Percentiles rank a stretch among this genome's conserved stretches.
Evolutionary conservation across 2,888 invertebrate genomes (phyloP).

Genomic region (Calliphora vomitoria): DNA sequence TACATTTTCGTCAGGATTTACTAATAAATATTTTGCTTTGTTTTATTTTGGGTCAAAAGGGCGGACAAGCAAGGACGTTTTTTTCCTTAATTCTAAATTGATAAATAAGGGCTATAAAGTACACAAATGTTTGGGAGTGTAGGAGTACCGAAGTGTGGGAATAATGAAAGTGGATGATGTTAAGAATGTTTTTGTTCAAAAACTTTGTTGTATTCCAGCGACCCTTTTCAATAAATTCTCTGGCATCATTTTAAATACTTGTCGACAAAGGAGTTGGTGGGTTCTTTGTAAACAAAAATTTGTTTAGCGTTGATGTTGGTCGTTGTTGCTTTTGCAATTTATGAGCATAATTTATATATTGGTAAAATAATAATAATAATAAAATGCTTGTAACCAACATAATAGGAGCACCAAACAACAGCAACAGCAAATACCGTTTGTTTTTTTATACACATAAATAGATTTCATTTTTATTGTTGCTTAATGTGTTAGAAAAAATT

Average conservation of each 20-base stretch:
- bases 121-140: neutral
- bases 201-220: neutral
- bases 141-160: neutral
- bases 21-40: slow-evolving; percentile 4
- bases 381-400: slow-evolving; percentile 4
- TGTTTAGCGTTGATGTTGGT: neutral
- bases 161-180: neutral
- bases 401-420: neutral
- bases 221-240: slow-evolving; percentile 23
- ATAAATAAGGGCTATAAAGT: slow-evolving; percentile 29
- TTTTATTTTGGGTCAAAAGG: slow-evolving; percentile 13
- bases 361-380: slow-evolving; percentile 19
- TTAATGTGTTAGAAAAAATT: neutral
- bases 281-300: neutral
- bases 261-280: neutral
- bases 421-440: neutral
- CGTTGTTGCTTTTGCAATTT: slow-evolving; percentile 31
- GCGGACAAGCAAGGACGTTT: neutral
- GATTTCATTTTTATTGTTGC: slow-evolving; percentile 21
- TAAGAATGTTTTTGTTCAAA: slow-evolving; percentile 1
- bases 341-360: slow-evolving; percentile 46
- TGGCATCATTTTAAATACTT: neutral
- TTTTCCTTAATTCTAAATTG: slow-evolving; percentile 4
- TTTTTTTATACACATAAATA: neutral
- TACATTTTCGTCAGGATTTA: slow-evolving; percentile 3